Conservation (phyloP, 1,140 invertebrate genomes). For the Saccostrea glomerata region DNA sequence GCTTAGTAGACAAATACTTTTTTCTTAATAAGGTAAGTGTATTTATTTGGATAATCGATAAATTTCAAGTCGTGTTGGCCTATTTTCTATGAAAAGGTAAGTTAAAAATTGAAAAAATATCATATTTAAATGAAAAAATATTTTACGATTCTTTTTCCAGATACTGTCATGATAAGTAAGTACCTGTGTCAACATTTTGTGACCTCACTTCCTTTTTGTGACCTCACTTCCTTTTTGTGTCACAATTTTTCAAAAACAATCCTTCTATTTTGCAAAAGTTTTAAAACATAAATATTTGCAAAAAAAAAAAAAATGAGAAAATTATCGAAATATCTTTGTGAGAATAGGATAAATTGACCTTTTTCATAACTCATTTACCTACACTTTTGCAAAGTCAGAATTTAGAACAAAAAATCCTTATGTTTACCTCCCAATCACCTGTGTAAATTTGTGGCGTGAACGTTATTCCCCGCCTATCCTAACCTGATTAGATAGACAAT, state of each 20-base stretch:
- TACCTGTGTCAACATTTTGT: not conserved
- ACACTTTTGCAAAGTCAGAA: not conserved
- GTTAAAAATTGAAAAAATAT: not conserved
- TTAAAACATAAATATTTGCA: too few species aligned
- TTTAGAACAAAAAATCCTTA: not conserved
- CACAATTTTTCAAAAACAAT: too few species aligned
- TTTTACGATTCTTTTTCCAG: slow-evolving; percentile 15
- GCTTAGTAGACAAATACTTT: not conserved
- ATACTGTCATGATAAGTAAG: slow-evolving; percentile 10
- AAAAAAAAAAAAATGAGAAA: too few species aligned
- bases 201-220: not conserved
- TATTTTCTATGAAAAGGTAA: not conserved
- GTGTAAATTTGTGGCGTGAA: not conserved
- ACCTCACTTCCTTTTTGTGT: not conserved
- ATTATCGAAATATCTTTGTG: not conserved
- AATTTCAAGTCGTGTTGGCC: not conserved
- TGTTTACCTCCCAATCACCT: not conserved
- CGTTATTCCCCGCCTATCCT: too few species aligned
- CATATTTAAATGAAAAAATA: not conserved
- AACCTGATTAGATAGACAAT: too few species aligned
- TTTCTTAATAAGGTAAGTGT: not conserved
- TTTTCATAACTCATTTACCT: not conserved
- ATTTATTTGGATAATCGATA: not conserved
- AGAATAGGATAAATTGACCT: not conserved
- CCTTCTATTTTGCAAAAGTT: not conserved